These are phyloP conservation scores for Condylura cristata DNA, from an alignment of 2,113 vertebrate species.

Conservation along the genomic window DNA sequence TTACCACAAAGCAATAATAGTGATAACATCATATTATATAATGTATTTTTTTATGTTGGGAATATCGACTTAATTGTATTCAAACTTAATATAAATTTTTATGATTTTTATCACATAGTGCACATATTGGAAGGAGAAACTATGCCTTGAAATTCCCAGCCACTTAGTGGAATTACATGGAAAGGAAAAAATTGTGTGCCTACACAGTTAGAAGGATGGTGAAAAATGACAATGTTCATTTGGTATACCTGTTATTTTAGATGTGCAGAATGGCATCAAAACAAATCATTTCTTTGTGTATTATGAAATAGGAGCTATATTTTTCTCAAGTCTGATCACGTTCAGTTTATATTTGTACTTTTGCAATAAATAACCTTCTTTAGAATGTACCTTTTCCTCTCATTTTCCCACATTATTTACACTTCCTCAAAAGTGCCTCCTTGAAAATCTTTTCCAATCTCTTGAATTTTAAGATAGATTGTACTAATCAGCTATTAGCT, in stretches of 20 bases:
- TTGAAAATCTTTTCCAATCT: constrained; percentile 67
- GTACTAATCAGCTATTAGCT: constrained; percentile 22
- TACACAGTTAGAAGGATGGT: not conserved
- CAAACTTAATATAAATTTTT: not conserved
- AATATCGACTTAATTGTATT: not conserved
- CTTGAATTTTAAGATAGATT: constrained; percentile 67
- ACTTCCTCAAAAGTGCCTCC: constrained; percentile 43
- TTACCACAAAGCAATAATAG: not conserved
- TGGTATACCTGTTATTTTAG: constrained; percentile 30
- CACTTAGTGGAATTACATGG: not conserved
- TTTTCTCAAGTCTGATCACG: constrained; percentile 63
- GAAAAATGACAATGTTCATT: not conserved
- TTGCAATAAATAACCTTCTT: constrained; percentile 66
- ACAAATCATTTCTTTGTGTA: constrained; percentile 45
- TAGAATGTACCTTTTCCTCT: constrained; percentile 55
- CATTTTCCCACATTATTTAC: constrained; percentile 47
- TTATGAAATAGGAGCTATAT: constrained; percentile 39
- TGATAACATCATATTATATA: not conserved
- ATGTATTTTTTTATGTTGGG: not conserved
- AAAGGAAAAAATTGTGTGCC: not conserved
- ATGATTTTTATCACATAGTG: not conserved
- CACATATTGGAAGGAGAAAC: not conserved
- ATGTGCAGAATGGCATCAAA: not conserved
- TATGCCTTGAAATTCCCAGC: not conserved
- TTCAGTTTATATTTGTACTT: constrained; percentile 55